Evolutionary conservation across 2,113 vertebrate genomes (phyloP).

Genomic region (Cottus gobio): DNA sequence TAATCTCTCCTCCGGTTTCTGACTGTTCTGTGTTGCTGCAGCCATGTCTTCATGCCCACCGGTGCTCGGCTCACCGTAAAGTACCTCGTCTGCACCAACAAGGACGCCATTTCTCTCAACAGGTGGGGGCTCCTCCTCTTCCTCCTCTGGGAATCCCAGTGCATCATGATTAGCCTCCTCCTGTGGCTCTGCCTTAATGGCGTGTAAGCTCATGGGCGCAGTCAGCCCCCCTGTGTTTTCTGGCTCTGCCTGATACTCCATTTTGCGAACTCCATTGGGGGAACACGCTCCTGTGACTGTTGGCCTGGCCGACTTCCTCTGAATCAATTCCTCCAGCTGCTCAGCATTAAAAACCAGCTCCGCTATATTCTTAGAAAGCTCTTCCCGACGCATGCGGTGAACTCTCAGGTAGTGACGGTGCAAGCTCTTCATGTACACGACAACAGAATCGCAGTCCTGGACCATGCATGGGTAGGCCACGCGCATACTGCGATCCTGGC

Average conservation of each 20-base stretch:
- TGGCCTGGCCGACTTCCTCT: conserved; percentile 78
- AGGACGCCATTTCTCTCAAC: conserved; percentile 72
- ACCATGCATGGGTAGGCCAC: conserved; percentile 95
- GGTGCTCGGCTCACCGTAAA: conserved; percentile 75
- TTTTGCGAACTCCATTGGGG: conserved; percentile 76
- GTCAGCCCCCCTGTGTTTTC: conserved; percentile 63
- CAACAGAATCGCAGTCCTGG: conserved; percentile 92
- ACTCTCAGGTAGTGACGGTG: conserved; percentile 90
- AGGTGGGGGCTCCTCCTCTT: conserved; percentile 40
- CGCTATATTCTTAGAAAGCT: conserved; percentile 80
- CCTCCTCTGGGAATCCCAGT: conserved; percentile 60
- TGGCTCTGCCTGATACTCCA: conserved; percentile 75
- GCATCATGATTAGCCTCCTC: conserved; percentile 52
- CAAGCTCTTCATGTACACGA: conserved; percentile 88
- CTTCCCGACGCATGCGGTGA: conserved; percentile 85
- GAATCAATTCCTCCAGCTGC: conserved; percentile 83
- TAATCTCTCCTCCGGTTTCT: conserved; percentile 61
- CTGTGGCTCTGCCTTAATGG: conserved; percentile 58
- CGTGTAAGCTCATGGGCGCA: conserved; percentile 70
- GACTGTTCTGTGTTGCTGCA: conserved; percentile 25
- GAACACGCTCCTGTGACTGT: conserved; percentile 44
- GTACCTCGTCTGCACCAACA: conserved; percentile 77
- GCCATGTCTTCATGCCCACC: conserved; percentile 62
- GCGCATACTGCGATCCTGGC: conserved; percentile 88
- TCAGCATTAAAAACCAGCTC: conserved; percentile 85